These are phyloP conservation scores for Apus apus DNA, from an alignment of 2,113 vertebrate genomes.

Conservation along the genomic window DNA sequence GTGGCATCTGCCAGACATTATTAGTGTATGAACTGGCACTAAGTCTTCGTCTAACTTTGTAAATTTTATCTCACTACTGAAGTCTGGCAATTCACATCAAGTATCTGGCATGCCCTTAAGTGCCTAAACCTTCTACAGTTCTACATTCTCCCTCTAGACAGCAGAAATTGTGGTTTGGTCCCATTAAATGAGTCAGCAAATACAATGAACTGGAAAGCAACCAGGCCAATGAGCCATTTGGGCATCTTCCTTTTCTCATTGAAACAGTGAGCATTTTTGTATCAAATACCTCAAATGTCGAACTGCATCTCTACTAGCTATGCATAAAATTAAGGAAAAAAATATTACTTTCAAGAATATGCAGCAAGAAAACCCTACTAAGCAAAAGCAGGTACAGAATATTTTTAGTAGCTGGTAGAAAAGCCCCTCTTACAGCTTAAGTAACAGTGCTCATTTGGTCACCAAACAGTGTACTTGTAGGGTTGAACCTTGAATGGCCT, in stretches of 20 bases:
- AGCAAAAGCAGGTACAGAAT: background rate
- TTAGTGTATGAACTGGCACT: background rate
- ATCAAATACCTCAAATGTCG: background rate
- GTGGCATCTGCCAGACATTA: background rate
- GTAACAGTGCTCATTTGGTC: background rate
- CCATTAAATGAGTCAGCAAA: background rate
- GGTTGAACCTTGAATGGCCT: background rate
- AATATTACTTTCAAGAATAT: background rate
- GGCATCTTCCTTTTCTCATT: background rate
- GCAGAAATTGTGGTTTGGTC: background rate
- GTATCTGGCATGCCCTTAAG: background rate
- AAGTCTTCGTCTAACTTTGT: background rate
- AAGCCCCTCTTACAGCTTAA: background rate
- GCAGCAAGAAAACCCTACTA: background rate
- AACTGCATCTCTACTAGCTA: background rate
- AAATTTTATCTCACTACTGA: background rate
- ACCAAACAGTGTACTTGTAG: background rate
- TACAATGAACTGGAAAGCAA: background rate
- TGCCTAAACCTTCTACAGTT: background rate
- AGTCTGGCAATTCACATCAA: background rate
- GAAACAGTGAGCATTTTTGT: background rate
- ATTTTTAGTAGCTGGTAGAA: background rate
- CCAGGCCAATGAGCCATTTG: accelerated
- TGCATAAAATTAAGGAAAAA: background rate
- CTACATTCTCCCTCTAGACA: background rate